Conservation (phyloP, 2,797 vertebrate species). For the Morelia viridis region DNA sequence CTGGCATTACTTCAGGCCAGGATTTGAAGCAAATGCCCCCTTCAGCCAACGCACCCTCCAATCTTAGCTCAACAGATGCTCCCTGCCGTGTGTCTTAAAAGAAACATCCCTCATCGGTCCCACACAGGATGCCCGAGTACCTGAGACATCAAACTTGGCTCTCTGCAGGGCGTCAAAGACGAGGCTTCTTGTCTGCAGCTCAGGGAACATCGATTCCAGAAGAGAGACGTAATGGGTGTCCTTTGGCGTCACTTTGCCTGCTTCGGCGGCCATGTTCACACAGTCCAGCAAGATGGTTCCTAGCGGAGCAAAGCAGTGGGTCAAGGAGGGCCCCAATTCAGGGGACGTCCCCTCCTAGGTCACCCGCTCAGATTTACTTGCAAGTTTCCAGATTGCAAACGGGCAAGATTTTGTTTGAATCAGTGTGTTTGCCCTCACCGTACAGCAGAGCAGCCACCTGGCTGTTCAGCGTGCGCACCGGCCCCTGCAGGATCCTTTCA, state of each 20-base stretch:
- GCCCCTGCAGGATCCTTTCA: conserved; percentile 82
- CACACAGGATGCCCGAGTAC: conserved; percentile 57
- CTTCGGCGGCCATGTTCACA: conserved; percentile 87
- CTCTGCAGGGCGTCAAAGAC: conserved; percentile 83
- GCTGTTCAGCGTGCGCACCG: conserved; percentile 80
- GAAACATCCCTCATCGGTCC: fast-evolving
- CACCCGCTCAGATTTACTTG: background rate
- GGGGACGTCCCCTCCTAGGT: background rate
- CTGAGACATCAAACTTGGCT: conserved; percentile 90
- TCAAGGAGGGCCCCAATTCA: background rate
- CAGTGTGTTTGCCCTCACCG: conserved; percentile 68
- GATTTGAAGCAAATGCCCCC: background rate
- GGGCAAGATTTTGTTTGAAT: too few relatives aligned
- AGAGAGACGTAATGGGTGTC: conserved; percentile 74
- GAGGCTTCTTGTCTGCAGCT: conserved; percentile 77
- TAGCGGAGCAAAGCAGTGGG: conserved; percentile 44
- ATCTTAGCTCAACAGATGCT: background rate
- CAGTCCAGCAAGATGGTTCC: conserved; percentile 89
- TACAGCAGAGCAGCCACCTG: conserved; percentile 83
- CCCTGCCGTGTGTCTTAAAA: background rate
- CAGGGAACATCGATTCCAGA: conserved; percentile 81
- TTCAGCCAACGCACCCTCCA: background rate
- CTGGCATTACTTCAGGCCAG: background rate
- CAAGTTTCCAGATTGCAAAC: background rate
- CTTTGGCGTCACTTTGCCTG: conserved; percentile 88